Evolutionary conservation across 2,113 vertebrate genomes (phyloP).

Genomic region (Murina feae): DNA sequence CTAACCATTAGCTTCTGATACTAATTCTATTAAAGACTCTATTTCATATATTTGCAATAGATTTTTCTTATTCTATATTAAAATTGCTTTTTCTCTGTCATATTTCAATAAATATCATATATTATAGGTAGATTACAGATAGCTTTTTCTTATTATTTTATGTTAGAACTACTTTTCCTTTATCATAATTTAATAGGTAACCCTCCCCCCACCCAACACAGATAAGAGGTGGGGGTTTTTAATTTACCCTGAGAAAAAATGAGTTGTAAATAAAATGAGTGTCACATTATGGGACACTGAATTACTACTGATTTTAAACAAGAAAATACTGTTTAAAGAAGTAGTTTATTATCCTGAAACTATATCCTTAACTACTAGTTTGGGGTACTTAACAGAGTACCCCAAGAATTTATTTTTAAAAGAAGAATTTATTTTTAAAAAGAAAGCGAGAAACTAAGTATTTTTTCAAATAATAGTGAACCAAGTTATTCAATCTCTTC

Average conservation of each 20-base stretch:
- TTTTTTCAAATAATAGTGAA: background rate
- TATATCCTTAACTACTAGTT: background rate
- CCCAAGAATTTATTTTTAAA: slow-evolving; percentile 31
- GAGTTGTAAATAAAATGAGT: background rate
- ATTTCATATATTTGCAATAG: background rate
- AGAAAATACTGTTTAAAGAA: background rate
- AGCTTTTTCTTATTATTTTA: too few species aligned
- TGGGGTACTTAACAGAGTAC: too few species aligned
- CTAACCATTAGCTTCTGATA: background rate
- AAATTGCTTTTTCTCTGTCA: too few species aligned
- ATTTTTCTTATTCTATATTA: background rate
- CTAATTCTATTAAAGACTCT: slow-evolving; percentile 32
- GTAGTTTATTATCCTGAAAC: background rate
- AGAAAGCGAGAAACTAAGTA: background rate
- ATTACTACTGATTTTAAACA: background rate
- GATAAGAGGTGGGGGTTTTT: background rate
- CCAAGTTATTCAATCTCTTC: background rate
- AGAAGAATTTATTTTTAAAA: background rate
- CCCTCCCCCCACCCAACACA: background rate
- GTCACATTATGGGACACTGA: background rate
- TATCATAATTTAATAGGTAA: background rate
- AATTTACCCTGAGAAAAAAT: background rate
- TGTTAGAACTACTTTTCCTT: too few species aligned
- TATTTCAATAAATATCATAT: too few species aligned
- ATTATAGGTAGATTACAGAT: too few species aligned